Evolutionary conservation across 2,113 vertebrate species (phyloP).

Genomic region (Ondatra zibethicus): DNA sequence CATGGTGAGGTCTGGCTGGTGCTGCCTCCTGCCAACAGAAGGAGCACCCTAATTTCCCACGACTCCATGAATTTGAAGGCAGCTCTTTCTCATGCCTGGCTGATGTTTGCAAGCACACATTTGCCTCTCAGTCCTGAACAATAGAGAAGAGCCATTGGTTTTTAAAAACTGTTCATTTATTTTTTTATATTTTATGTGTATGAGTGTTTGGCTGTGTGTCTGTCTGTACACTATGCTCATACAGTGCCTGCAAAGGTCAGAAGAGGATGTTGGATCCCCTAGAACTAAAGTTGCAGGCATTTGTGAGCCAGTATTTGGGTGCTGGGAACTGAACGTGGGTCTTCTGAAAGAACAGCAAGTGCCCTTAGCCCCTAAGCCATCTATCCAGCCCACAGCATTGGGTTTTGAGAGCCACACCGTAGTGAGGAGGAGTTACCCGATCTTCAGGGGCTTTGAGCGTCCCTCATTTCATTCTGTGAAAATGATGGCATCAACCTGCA

Average conservation of each 20-base stretch:
- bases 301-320: not conserved
- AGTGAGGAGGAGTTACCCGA: not conserved
- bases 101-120: not conserved
- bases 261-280: not conserved
- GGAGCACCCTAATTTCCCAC: fast-evolving
- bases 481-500: not conserved
- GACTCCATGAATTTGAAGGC: fast-evolving
- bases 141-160: not conserved
- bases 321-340: not conserved
- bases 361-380: not conserved
- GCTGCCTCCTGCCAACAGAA: fast-evolving
- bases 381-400: too few relatives aligned
- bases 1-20: not conserved
- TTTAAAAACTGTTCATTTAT: not conserved
- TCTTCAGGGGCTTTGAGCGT: not conserved
- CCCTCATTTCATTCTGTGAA: constrained; percentile 26
- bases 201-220: not conserved
- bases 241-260: not conserved
- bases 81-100: not conserved
- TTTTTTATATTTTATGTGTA: too few relatives aligned
- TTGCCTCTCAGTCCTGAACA: not conserved
- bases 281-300: not conserved
- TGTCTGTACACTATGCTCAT: not conserved
- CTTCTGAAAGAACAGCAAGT: not conserved
- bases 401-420: not conserved